Base-by-base conservation (phyloP, 2,888 invertebrate genomes). In the Tetranychus piercei region DNA sequence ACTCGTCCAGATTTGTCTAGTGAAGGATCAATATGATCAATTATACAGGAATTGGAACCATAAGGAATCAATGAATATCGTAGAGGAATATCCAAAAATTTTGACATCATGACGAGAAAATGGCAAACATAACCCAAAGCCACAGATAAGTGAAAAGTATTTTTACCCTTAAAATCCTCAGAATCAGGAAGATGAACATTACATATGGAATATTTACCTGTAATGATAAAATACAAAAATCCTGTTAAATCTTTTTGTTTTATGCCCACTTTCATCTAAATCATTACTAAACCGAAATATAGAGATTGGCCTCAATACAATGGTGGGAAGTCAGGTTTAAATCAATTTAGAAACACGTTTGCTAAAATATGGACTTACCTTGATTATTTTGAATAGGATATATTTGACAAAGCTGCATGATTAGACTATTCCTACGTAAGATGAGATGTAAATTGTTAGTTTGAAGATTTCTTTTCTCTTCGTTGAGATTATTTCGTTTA, bases 51-150 rank as follows among this genome's bases (percentile, higher is more conserved):
- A 65, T 90, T 86, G 0, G 94, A 93, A 0, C 93, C 92, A 79
- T 88, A 86, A 82, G 90, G 87, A 6, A 87, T 86, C 77, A 95
- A 86, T 55, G 89, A 89, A 83, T 95, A 94, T 66, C 94, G 85
- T 23, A 94, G 84, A 55, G 95, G 93, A 79, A 91, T 88, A 82
- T 91, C 88, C 73, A 96, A 85, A 79, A 95, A 87, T 72, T 88
- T 88, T 1, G 92, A 89, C 72, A 92, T 87, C 85, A 94, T 88
- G 76, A 89, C 86, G 0, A 91, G 86, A 20, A 91, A 85, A 81
- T 95, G 94, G 20, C 91, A 89, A 11, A 90, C 89, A 81, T 89
- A 90, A 8, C 94, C 94, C 3, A 94, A 85, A 0, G 92, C 91
- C n/a, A 92, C 91, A 0, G 92, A 88, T 74, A 92, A 85, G 83